Conservation (phyloP, 2,888 invertebrate genomes). For the Acrocyrtus sp. region DNA sequence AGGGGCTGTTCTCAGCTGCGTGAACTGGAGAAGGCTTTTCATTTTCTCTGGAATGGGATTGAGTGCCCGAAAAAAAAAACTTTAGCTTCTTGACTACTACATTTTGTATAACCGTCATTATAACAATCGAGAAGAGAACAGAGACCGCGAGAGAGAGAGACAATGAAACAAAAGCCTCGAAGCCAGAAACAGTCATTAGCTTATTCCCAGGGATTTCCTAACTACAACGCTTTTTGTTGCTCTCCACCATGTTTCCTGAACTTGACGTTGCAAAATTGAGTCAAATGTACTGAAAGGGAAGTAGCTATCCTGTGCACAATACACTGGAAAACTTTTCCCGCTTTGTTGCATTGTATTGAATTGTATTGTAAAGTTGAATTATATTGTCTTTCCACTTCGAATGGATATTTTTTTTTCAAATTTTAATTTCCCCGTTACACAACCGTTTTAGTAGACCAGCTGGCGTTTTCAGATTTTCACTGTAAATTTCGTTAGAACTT, state of each 20-base stretch:
- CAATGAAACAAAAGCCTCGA: slow-evolving; percentile 36
- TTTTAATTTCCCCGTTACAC: background rate
- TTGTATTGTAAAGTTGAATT: background rate
- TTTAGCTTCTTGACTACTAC: background rate
- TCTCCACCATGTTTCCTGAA: background rate
- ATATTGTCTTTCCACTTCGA: too few relatives aligned
- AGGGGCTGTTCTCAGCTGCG: background rate
- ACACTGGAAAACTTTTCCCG: background rate
- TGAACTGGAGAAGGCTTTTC: background rate
- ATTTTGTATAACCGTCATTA: background rate
- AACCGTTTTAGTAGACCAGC: too few relatives aligned
- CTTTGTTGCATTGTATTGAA: background rate
- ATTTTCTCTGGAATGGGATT: background rate
- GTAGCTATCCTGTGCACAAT: too few relatives aligned
- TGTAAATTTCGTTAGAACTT: background rate
- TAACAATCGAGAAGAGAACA: background rate
- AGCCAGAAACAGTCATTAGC: slow-evolving; percentile 41
- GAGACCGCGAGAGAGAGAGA: background rate
- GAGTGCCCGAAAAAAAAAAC: background rate
- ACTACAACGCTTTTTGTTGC: background rate
- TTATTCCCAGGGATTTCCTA: background rate
- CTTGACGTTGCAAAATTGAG: background rate
- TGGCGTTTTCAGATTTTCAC: background rate
- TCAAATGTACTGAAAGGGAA: background rate
- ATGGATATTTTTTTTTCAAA: background rate